These are phyloP conservation scores for Arenaria interpres DNA, from an alignment of 2,113 vertebrate species.

Conservation along the genomic window DNA sequence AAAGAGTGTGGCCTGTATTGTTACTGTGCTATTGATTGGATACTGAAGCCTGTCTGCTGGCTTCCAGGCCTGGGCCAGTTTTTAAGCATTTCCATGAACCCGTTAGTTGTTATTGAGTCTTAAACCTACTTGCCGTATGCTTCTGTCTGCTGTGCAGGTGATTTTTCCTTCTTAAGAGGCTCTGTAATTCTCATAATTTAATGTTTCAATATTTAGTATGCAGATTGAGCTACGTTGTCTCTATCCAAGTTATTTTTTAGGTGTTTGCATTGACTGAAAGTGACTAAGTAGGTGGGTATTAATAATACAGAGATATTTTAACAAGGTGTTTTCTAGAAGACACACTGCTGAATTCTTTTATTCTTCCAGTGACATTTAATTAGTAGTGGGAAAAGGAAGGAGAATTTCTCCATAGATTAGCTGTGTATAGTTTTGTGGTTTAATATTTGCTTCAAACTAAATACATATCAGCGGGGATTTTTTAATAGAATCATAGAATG, in stretches of 20 bases:
- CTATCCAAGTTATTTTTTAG: neutral
- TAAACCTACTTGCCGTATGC: neutral
- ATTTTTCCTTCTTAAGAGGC: neutral
- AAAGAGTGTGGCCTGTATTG: neutral
- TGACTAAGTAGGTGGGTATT: neutral
- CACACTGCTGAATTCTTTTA: neutral
- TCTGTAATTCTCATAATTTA: neutral
- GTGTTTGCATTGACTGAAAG: neutral
- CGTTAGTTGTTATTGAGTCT: neutral
- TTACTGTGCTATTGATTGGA: neutral
- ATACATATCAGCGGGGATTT: fast-evolving
- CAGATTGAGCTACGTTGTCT: neutral
- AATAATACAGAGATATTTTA: neutral
- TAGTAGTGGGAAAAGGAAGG: neutral
- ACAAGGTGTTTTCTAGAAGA: neutral
- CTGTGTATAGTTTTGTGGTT: neutral
- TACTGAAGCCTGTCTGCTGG: neutral
- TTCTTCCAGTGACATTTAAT: neutral
- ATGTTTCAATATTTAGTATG: neutral
- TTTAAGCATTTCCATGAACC: neutral
- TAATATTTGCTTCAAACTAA: neutral
- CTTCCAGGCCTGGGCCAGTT: neutral
- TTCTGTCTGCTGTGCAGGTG: neutral
- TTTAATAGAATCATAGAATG: neutral
- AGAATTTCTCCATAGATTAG: neutral